Conservation (phyloP, 2,888 invertebrate genomes). For the Kryphioiulus occultus region DNA sequence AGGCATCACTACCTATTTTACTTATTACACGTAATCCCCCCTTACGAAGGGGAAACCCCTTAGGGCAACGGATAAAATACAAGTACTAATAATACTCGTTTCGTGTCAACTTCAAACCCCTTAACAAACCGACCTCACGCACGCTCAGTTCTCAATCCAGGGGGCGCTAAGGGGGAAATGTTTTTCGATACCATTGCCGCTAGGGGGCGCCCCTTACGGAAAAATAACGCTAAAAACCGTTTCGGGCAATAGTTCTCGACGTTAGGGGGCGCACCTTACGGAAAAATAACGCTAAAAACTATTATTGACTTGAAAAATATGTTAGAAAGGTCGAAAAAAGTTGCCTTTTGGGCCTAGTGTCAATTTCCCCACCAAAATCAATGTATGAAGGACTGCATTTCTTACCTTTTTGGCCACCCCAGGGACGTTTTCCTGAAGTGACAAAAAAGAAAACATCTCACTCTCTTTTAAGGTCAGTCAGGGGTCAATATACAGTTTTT, state of each 20-base stretch:
- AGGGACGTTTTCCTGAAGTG: conserved; percentile 48
- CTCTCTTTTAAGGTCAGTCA: conserved; percentile 14
- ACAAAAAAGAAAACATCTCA: conserved; percentile 48
- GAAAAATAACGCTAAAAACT: no score
- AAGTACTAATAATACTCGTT: conserved; percentile 43
- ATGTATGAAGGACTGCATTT: conserved; percentile 35
- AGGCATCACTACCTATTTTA: conserved; percentile 39
- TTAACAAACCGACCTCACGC: conserved; percentile 46
- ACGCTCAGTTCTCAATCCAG: neutral
- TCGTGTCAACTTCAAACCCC: conserved; percentile 43
- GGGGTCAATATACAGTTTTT: neutral
- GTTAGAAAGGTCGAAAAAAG: neutral
- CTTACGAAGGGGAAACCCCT: neutral
- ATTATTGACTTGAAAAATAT: no score
- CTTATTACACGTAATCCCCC: conserved; percentile 24
- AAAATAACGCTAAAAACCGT: no score
- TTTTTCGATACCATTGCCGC: neutral
- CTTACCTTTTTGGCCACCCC: conserved; percentile 49
- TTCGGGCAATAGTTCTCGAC: no score
- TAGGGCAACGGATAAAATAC: conserved; percentile 41
- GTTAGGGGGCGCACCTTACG: no score
- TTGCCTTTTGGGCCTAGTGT: neutral
- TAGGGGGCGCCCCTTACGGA: neutral
- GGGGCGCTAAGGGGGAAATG: neutral
- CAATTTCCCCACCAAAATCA: conserved; percentile 34